Evolutionary conservation across 2,888 invertebrate species (phyloP).

Genomic region (Pycnomerus fuliginosus): DNA sequence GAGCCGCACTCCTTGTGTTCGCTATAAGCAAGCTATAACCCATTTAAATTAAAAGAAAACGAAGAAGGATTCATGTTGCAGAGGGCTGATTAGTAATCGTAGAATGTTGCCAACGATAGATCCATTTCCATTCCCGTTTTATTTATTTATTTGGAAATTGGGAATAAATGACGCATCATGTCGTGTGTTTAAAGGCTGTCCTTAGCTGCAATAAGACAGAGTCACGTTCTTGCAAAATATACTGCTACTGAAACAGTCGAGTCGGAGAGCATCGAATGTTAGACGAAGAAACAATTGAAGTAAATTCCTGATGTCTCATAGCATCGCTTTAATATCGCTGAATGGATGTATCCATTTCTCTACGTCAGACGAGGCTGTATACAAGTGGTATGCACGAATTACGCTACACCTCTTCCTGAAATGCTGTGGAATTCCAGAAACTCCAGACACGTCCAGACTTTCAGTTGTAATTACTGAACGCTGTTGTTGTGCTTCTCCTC

Average conservation of each 20-base stretch:
- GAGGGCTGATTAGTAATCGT: no score
- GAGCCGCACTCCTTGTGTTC: no score
- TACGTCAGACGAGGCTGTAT: constrained; percentile 38
- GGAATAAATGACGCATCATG: constrained; percentile 20
- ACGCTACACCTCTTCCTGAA: constrained; percentile 40
- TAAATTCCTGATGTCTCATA: constrained; percentile 44
- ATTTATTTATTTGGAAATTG: constrained; percentile 15
- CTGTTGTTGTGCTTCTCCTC: constrained; percentile 43
- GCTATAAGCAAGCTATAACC: no score
- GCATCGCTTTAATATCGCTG: constrained; percentile 45
- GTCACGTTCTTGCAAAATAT: constrained; percentile 36
- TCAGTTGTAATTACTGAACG: constrained; percentile 47
- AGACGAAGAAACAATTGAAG: constrained; percentile 42
- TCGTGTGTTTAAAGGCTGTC: constrained; percentile 31
- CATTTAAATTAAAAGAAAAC: no score
- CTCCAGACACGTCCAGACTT: constrained; percentile 50
- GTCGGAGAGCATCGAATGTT: constrained; percentile 26
- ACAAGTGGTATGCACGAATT: constrained; percentile 42
- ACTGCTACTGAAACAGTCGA: constrained; percentile 27
- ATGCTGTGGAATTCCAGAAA: constrained; percentile 46
- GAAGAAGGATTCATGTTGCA: no score
- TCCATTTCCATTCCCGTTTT: no score
- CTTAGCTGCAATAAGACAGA: constrained; percentile 36
- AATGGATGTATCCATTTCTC: constrained; percentile 50
- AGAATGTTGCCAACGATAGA: no score